Conservation (phyloP, 2,113 vertebrate genomes). For the Leucopsar rothschildi region DNA sequence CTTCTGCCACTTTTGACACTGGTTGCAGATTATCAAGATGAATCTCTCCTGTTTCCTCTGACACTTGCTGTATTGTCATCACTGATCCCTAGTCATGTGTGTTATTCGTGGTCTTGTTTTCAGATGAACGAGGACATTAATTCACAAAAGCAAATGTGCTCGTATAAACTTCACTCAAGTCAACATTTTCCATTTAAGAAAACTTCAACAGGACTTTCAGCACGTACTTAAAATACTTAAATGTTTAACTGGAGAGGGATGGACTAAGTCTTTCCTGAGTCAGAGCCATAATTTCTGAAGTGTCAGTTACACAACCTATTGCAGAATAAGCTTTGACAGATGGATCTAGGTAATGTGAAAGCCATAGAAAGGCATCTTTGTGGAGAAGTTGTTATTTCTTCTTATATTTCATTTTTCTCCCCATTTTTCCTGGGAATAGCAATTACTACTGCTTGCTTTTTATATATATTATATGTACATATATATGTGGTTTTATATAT, state of each 20-base stretch:
- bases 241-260: background rate
- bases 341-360: background rate
- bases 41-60: background rate
- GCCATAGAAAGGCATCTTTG: background rate
- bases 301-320: background rate
- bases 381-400: background rate
- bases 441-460: background rate
- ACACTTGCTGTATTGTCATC: background rate
- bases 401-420: background rate
- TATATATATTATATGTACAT: background rate
- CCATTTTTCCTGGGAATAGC: background rate
- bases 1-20: background rate
- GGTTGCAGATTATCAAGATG: background rate
- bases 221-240: slow-evolving; percentile 24
- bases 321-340: slow-evolving; percentile 23
- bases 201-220: background rate
- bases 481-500: background rate
- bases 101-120: background rate
- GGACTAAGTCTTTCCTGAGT: slow-evolving; percentile 15
- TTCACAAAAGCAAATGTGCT: background rate
- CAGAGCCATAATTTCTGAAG: background rate
- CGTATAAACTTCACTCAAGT: background rate
- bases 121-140: background rate
- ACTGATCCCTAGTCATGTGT: background rate
- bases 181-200: background rate